Evolutionary conservation across 2,888 invertebrate genomes (phyloP), one percentile per base, ranked within the genome.

Genomic region (Drosophila ustulata): DNA sequence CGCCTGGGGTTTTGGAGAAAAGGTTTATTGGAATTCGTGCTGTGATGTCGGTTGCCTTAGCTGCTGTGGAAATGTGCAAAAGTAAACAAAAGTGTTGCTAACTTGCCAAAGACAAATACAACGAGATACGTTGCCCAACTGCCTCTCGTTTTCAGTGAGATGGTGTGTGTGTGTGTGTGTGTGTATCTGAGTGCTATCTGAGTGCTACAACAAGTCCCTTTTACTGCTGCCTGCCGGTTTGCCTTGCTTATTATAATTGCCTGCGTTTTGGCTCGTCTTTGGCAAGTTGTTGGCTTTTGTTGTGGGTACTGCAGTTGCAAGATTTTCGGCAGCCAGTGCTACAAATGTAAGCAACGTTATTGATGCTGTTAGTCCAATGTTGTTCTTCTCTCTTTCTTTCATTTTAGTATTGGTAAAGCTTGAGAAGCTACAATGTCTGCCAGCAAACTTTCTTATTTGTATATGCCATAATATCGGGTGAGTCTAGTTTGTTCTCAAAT

Each of bases 31-130:
- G 82, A 87, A 72, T 41, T 43, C 7, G 4, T 9, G 39, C 39
- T 56, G 30, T 46, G 45, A 58, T 46, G 32, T 53, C 39, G 25
- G 57, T 39, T 72, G 47, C 46, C 66, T 65, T 34, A 64, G 71
- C 45, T 70, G 52, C 61, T 72, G 63, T 18, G 47, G 76, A 88
- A 88, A 83, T 80, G 87, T 80, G 81, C 78, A 87, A 89, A 78
- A 88, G 84, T 88, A 88, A 86, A 84, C 89, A 88, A 83, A 87
- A 87, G 82, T 88, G 82, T 88, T 82, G 82, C 81, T 80, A 81
- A 81, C 82, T 82, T 82, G 72, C 86, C 72, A 75, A 64, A 68
- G 73, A 86, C 83, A 83, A 85, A 86, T 80, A 82, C 78, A 67
- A 69, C 23, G 55, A 68, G 69, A 75, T 65, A 58, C 70, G 63